Base-by-base conservation (phyloP, 2,888 invertebrate genomes). In the Nemoura dubitans region DNA sequence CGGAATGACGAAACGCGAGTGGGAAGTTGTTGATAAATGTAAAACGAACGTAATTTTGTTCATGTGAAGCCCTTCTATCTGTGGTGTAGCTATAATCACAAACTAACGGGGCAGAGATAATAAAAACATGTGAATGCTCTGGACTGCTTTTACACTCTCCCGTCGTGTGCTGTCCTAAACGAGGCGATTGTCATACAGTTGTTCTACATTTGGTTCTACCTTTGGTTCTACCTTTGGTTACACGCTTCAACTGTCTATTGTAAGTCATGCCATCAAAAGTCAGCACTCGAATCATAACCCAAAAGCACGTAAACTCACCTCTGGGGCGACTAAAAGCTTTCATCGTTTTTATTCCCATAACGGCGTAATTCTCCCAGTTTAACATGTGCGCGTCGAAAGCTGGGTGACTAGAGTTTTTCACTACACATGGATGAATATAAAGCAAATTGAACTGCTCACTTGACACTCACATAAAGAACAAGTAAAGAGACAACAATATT, bases 331-430 rank as follows among this genome's bases (percentile, higher is more conserved):
- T 95, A 93, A 95, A 96, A 93, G 96, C 95, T 94, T 96, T 96
- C 96, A 96, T 96, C 93, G 94, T 94, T 95, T 96, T 96, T 94
- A 96, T 96, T 95, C 96, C 96, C 96, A 96, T 96, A 93, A 95
- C 96, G 93, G 92, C 92, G 92, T 87, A 87, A 83, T 87, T 87
- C 83, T 89, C 87, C 88, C 89, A 89, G 89, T 89, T 88, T 87
- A 88, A 87, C 88, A 88, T 88, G 87, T 88, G 88, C 83, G 59
- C 43, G 25, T 10, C 27, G 30, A 81, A 28, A 59, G 3, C 59
- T 59, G 59, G 26, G 85, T 86, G 86, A 83, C 83, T 86, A 42
- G 87, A 87, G 84, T 84, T 84, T 25, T 59, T 59, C 59, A 84
- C 84, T 76, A 28, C 28, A 76, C 84, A 27, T 27, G n/a, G 3